A percentile compares a stretch with the other conserved stretches of the same genome.
Conservation (phyloP, 2,113 vertebrate species). For the Siphamia tubifer region DNA sequence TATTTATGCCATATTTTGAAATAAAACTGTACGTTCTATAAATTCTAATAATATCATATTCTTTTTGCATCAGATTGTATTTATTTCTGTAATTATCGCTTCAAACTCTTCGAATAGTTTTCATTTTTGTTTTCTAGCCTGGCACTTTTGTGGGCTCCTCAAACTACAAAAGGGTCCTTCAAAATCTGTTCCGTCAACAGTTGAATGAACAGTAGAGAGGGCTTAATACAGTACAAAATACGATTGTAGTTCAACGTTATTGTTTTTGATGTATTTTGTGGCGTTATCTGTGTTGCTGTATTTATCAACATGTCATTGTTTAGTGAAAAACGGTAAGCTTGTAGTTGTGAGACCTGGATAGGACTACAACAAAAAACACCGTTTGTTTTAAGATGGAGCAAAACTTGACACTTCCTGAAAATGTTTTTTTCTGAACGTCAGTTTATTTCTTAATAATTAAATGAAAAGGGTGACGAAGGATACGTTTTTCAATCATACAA, state of each 20-base stretch:
- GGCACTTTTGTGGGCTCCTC: neutral
- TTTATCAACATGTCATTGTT: constrained; percentile 36
- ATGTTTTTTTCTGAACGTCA: too few species aligned
- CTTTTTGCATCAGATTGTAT: accelerated
- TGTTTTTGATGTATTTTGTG: constrained; percentile 35
- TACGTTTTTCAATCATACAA: too few species aligned
- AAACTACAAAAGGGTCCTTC: constrained; percentile 22
- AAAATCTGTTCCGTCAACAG: constrained; percentile 58
- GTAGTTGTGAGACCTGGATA: neutral
- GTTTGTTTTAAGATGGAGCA: too few species aligned
- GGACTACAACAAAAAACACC: too few species aligned
- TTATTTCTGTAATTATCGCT: accelerated
- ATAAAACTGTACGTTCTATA: too few species aligned
- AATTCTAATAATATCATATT: too few species aligned
- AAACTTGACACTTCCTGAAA: neutral
- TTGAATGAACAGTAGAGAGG: neutral
- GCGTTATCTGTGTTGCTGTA: constrained; percentile 9
- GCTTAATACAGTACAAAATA: neutral
- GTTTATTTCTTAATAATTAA: too few species aligned
- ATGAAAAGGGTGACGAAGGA: too few species aligned
- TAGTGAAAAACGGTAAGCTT: constrained; percentile 27
- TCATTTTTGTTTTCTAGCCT: neutral
- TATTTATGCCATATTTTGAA: neutral
- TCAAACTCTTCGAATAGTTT: accelerated
- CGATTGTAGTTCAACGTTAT: neutral